Conservation (phyloP, 2,113 vertebrate species). For the Planiliza haematocheilus region DNA sequence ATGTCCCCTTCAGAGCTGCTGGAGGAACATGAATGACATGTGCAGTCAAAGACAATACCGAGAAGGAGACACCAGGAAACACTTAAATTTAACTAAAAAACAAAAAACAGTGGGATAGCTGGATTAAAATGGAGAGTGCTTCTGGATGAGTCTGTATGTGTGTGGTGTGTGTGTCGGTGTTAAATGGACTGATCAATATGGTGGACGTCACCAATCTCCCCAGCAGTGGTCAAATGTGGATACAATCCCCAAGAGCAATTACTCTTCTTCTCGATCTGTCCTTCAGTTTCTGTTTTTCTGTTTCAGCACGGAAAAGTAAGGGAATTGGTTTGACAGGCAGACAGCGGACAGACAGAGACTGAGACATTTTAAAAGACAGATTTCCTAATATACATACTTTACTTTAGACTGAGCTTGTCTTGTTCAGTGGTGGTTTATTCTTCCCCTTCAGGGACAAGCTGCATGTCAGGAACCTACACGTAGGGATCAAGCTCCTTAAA, state of each 20-base stretch:
- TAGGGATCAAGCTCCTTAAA: too few species aligned
- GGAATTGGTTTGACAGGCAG: constrained; percentile 1
- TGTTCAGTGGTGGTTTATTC: too few species aligned
- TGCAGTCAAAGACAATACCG: too few species aligned
- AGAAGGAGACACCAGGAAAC: too few species aligned
- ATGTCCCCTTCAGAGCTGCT: too few species aligned
- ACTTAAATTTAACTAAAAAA: too few species aligned
- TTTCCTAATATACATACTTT: too few species aligned
- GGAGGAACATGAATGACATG: too few species aligned
- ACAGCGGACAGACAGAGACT: not conserved
- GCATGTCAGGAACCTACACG: too few species aligned
- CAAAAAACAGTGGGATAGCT: constrained; percentile 1
- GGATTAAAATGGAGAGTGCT: constrained; percentile 3
- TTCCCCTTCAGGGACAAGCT: too few species aligned
- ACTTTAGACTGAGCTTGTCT: too few species aligned
- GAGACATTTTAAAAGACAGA: too few species aligned
- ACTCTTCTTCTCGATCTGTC: constrained; percentile 6
- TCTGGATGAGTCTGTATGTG: constrained; percentile 5
- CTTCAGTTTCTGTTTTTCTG: constrained; percentile 12
- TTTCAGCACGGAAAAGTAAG: not conserved
- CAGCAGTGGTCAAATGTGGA: constrained; percentile 49
- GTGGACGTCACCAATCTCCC: constrained; percentile 72
- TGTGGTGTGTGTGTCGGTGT: constrained; percentile 32
- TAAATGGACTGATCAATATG: constrained; percentile 73
- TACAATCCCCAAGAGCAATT: constrained; percentile 67